phyloP scores from a whole-genome alignment of 1,140 invertebrate species.

The Hyphantria cunea region DNA sequence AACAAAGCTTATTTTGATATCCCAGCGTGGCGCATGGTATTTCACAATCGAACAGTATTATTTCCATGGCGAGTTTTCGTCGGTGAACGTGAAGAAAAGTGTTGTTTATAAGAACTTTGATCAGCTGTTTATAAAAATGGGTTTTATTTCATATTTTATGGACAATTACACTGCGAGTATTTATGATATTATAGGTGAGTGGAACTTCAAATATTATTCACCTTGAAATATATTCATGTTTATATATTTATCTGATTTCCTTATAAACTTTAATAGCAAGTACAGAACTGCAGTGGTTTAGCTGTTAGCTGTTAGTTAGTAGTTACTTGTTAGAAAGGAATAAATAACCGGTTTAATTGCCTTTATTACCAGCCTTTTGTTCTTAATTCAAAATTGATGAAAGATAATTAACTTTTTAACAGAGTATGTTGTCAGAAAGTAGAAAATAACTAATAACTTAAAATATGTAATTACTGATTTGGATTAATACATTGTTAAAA shows the following conservation, averaged over 20 bases:
- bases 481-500: no score
- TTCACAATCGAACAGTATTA: conserved; percentile 19
- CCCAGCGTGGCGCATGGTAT: conserved; percentile 8
- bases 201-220: neutral
- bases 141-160: conserved; percentile 57
- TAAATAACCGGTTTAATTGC: no score
- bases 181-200: conserved; percentile 71
- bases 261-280: neutral
- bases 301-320: no score
- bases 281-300: no score
- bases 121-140: conserved; percentile 49
- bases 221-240: neutral
- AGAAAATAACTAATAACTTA: no score
- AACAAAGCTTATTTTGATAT: conserved; percentile 26
- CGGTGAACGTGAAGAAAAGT: conserved; percentile 16
- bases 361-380: no score
- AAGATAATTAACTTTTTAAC: no score
- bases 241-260: neutral
- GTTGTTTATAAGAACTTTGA: conserved; percentile 12
- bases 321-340: no score
- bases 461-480: no score
- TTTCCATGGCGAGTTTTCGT: conserved; percentile 29
- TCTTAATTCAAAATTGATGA: no score
- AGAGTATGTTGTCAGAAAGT: no score
- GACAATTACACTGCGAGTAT: conserved; percentile 64